Evolutionary conservation across 2,797 vertebrate species (phyloP).

Genomic region (Cryptoblepharus egeriae): DNA sequence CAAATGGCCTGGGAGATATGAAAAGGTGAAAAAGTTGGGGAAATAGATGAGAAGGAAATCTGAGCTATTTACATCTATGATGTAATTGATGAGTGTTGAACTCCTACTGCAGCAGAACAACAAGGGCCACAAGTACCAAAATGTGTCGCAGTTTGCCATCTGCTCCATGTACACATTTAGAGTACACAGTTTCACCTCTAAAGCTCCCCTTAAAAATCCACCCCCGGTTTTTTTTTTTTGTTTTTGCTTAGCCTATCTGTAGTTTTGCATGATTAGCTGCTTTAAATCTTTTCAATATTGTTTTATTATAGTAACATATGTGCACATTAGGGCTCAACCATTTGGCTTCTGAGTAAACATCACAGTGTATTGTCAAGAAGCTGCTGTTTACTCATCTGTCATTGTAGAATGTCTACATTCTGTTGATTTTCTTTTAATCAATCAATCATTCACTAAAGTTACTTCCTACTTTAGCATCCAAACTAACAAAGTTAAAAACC

Average conservation of each 20-base stretch:
- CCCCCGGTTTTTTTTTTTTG: too few relatives aligned
- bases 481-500: too few relatives aligned
- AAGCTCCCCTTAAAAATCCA: not conserved
- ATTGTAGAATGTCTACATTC: too few relatives aligned
- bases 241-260: not conserved
- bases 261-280: not conserved
- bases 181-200: not conserved
- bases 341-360: not conserved
- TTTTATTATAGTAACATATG: not conserved
- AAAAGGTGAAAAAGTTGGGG: not conserved
- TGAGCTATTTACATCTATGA: not conserved
- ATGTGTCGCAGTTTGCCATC: not conserved
- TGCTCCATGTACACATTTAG: not conserved
- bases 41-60: not conserved
- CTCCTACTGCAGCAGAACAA: not conserved
- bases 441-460: not conserved
- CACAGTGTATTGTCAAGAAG: not conserved
- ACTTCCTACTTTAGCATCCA: too few relatives aligned
- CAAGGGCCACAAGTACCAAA: not conserved
- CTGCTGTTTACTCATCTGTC: not conserved
- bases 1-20: not conserved
- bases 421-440: not conserved
- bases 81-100: too few relatives aligned
- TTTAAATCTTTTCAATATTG: not conserved
- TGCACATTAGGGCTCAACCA: not conserved